These are phyloP conservation scores for Paradisaea rubra DNA, from an alignment of 2,113 vertebrate species.

Conservation along the genomic window DNA sequence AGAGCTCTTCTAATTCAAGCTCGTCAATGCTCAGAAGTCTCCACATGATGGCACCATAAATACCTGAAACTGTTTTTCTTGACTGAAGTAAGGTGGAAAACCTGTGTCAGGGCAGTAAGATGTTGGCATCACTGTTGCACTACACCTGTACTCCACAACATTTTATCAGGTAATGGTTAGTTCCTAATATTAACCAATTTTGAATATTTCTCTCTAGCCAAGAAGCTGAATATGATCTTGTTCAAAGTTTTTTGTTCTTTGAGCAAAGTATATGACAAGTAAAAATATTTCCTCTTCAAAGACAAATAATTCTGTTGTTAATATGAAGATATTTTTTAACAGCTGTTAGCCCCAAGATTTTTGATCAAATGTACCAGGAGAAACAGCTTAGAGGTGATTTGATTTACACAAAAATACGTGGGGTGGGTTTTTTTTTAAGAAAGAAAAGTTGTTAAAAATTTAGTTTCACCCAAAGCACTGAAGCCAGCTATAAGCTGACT, in stretches of 20 bases:
- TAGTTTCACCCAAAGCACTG: neutral
- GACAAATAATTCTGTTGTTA: neutral
- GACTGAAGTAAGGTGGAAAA: neutral
- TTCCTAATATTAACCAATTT: neutral
- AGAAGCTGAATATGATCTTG: neutral
- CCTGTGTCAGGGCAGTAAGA: neutral
- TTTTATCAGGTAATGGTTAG: neutral
- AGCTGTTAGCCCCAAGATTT: neutral
- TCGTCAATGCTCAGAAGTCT: neutral
- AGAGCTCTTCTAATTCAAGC: neutral
- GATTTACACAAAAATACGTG: rapidly evolving
- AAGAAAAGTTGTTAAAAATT: neutral
- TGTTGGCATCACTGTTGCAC: neutral
- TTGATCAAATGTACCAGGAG: neutral
- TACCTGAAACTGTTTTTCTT: neutral
- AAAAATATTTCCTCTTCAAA: neutral
- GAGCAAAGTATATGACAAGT: neutral
- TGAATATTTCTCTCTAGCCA: neutral
- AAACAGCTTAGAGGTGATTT: neutral
- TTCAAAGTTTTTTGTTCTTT: neutral
- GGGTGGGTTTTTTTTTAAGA: neutral
- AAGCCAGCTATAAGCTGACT: neutral
- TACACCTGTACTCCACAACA: neutral
- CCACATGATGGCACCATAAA: conserved; percentile 44
- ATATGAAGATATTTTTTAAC: neutral